These are phyloP conservation scores for Nothocercus nigrocapillus DNA, from an alignment of 2,113 vertebrate species.

Conservation along the genomic window DNA sequence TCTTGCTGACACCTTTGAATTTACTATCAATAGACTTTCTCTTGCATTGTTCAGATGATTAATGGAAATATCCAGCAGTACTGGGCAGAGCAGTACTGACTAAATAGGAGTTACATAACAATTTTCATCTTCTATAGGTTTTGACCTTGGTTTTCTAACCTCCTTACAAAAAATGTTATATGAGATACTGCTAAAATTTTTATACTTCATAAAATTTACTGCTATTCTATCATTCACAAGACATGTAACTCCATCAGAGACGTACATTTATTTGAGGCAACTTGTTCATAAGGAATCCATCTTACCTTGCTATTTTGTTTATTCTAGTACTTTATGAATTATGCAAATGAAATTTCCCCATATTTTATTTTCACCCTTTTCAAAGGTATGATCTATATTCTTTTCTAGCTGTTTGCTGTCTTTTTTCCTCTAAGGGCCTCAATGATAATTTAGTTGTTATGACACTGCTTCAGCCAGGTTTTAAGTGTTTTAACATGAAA, in stretches of 20 bases:
- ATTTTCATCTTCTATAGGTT: background rate
- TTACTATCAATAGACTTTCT: constrained; percentile 19
- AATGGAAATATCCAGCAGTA: constrained; percentile 14
- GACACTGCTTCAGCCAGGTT: background rate
- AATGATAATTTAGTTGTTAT: background rate
- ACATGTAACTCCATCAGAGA: background rate
- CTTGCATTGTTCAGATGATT: constrained; percentile 53
- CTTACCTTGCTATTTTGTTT: background rate
- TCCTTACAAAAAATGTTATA: background rate
- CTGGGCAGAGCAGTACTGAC: background rate
- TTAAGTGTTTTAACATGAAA: background rate
- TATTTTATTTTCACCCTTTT: background rate
- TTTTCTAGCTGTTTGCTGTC: background rate
- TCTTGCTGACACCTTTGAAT: background rate
- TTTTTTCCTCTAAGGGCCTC: background rate
- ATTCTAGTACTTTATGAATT: background rate
- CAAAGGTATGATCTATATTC: background rate
- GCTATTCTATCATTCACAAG: background rate
- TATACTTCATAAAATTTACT: background rate
- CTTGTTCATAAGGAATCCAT: background rate
- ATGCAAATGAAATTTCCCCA: background rate
- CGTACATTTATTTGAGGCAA: background rate
- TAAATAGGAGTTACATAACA: background rate
- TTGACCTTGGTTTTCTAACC: background rate
- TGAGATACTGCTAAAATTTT: background rate